Evolutionary conservation across 2,113 vertebrate genomes (phyloP), one percentile per base, ranked within the genome.

Genomic region (Lota lota): DNA sequence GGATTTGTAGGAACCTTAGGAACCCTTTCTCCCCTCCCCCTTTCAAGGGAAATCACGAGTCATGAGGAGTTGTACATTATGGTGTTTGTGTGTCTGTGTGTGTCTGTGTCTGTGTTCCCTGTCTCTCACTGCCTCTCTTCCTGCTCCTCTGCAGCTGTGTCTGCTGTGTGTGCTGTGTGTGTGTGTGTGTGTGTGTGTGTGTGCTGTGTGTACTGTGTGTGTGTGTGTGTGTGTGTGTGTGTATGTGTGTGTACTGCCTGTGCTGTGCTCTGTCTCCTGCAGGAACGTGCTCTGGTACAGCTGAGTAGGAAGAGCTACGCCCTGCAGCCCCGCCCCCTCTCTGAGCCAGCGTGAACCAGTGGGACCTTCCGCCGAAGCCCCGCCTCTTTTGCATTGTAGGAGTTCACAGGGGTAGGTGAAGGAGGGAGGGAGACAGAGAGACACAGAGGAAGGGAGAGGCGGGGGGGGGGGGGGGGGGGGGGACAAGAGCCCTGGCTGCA

Each of bases 301-400:
- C 87, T 88, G 86, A 87, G 83, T 80, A 81, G 88, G 87, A 80
- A 83, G 84, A 79, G 66, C 81, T 61, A 11, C 21, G 47, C 66
- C 70, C 54, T 64, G 61, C 12, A 47, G 40, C 40, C 12, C 40
- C 40, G 7, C 40, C 40, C 40, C 40, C 40, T 14, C n/a, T 71
- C 64, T 64, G 2, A 33, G 69, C 71, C 64, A 70, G 69, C 1
- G 63, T 57, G 67, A 74, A 57, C 65, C 67, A 0, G 16, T 50
- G 1, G 21, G 63, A 64, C 18, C 33, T 33, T 33, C 17, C 5
- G 20, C 20, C 50, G 66, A 72, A 53, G 74, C 75, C 22, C 84
- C 79, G 24, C 84, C 84, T 18, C 3, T 8, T 66, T 1, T 68
- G 24, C 65, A 22, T 60, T 74, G 70, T 76, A 72, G 70, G 64